Conservation (phyloP, 2,113 vertebrate species). For the Dasyornis broadbenti region DNA sequence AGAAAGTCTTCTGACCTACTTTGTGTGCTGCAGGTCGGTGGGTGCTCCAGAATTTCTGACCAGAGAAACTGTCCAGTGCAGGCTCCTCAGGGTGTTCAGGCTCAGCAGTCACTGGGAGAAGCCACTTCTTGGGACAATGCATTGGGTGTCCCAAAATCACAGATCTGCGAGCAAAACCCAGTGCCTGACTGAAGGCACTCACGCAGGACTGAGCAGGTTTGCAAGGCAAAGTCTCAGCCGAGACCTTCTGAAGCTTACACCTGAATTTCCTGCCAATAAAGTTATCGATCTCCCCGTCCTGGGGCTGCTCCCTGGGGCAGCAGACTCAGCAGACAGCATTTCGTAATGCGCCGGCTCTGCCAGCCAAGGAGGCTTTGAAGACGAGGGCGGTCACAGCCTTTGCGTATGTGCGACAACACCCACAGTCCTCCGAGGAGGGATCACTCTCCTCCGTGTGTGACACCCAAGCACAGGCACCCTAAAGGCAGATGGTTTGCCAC, state of each 20-base stretch:
- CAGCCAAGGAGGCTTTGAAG: background rate
- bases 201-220: background rate
- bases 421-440: background rate
- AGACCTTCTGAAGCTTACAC: background rate
- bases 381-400: rapidly evolving
- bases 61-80: background rate
- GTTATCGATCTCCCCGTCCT: background rate
- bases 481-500: background rate
- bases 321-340: background rate
- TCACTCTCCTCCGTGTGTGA: rapidly evolving
- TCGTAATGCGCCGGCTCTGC: rapidly evolving
- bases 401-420: rapidly evolving
- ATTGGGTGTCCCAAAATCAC: background rate
- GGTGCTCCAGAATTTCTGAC: background rate
- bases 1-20: background rate
- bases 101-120: background rate
- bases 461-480: background rate
- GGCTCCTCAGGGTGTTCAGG: background rate
- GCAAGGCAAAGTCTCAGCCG: background rate
- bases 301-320: background rate
- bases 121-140: background rate
- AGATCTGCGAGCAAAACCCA: rapidly evolving
- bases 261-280: background rate
- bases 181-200: rapidly evolving
- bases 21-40: background rate